phyloP scores from a whole-genome alignment of 2,113 vertebrate genomes.

The Atlantisia rogersi region DNA sequence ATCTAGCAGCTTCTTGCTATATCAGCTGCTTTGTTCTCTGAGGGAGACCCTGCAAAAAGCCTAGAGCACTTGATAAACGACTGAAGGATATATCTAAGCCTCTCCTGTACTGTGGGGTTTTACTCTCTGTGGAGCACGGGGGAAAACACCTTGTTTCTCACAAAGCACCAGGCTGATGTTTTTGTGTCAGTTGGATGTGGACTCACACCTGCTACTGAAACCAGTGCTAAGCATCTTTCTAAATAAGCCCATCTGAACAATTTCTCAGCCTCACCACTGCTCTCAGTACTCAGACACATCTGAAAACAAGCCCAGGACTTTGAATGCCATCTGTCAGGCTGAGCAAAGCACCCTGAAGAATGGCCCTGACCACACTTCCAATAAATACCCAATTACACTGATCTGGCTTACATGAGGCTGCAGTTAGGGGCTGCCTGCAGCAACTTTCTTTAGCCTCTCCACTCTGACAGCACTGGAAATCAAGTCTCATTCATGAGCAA shows the following conservation, averaged over 20 bases:
- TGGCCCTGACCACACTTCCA: background rate
- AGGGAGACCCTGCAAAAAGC: too few relatives aligned
- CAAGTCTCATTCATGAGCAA: background rate
- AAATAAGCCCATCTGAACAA: background rate
- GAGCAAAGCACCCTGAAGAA: background rate
- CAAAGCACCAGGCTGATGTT: background rate
- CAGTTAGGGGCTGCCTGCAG: background rate
- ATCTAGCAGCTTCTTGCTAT: accelerated
- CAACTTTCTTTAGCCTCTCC: background rate
- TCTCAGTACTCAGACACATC: background rate
- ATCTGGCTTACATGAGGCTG: background rate
- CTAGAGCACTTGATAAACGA: background rate
- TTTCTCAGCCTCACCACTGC: background rate
- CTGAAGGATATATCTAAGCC: background rate
- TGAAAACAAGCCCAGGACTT: background rate
- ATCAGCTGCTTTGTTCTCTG: background rate
- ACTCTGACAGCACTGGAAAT: background rate
- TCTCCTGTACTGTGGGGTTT: background rate
- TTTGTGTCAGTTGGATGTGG: accelerated
- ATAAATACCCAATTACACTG: background rate
- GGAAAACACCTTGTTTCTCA: background rate
- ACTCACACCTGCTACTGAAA: background rate
- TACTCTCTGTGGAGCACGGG: background rate
- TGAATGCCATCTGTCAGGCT: background rate
- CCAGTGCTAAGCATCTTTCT: background rate